These are phyloP conservation scores for Ophiothrix spiculata DNA, from an alignment of 35 echinoderm and acorn worm species.

Conservation along the genomic window DNA sequence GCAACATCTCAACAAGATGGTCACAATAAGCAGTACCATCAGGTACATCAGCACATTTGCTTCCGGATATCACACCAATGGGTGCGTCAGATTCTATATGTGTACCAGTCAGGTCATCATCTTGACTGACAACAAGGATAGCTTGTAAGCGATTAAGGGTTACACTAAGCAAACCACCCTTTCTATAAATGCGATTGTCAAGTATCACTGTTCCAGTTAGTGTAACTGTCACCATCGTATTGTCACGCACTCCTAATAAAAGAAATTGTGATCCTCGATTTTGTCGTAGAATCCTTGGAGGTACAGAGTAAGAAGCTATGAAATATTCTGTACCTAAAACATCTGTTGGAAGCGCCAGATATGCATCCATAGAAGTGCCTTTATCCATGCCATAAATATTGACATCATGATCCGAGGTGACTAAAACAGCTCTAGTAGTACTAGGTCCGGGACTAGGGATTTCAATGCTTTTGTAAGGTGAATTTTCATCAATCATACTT, in stretches of 20 bases:
- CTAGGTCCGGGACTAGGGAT: neutral
- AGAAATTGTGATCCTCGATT: conserved; percentile 74
- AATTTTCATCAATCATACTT: neutral
- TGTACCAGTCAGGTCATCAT: conserved; percentile 76
- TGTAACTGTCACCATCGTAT: conserved; percentile 48
- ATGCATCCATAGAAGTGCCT: conserved; percentile 79
- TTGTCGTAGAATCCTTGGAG: conserved; percentile 42
- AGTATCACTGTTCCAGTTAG: conserved; percentile 26
- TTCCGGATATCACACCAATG: conserved; percentile 72
- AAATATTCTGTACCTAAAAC: conserved; percentile 79
- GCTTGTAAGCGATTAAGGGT: conserved; percentile 49
- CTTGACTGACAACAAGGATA: conserved; percentile 41
- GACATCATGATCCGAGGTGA: conserved; percentile 65
- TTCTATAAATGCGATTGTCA: conserved; percentile 17
- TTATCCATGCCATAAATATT: conserved; percentile 64
- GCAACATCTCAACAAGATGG: conserved; percentile 76
- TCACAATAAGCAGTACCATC: conserved; percentile 57
- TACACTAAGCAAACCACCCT: conserved; percentile 22
- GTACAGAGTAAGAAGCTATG: conserved; percentile 65
- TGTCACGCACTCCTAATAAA: conserved; percentile 50
- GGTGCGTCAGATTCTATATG: conserved; percentile 59
- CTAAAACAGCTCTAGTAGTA: conserved; percentile 34
- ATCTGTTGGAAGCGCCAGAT: conserved; percentile 70
- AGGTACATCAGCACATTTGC: conserved; percentile 87
- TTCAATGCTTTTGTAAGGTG: neutral